These are phyloP conservation scores for Zygogramma bicolorata DNA, from an alignment of 2,888 invertebrate species.

Conservation along the genomic window DNA sequence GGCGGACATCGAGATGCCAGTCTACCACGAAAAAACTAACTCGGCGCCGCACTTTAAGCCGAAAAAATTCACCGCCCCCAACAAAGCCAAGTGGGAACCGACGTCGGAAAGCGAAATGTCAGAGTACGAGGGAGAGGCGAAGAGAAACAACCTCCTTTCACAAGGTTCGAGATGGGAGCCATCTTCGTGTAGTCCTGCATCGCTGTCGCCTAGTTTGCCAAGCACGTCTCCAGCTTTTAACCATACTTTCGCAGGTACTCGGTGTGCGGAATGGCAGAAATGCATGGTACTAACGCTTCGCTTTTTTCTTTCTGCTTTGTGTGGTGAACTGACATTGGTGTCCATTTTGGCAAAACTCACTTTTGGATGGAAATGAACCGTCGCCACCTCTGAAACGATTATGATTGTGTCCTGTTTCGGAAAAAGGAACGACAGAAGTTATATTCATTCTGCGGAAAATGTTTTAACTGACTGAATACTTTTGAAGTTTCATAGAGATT, in stretches of 20 bases:
- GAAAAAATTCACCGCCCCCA: constrained; percentile 62
- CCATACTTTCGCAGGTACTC: constrained; percentile 60
- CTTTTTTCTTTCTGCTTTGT: neutral
- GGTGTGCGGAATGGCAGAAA: constrained; percentile 46
- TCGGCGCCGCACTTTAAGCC: constrained; percentile 63
- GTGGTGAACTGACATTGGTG: neutral
- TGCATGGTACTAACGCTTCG: constrained; percentile 7
- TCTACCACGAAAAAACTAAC: constrained; percentile 72
- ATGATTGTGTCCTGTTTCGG: too few relatives aligned
- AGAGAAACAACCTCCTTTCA: constrained; percentile 60
- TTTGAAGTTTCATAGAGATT: too few relatives aligned
- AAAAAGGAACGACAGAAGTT: too few relatives aligned
- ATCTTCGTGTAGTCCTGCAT: constrained; percentile 71
- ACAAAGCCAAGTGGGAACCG: constrained; percentile 73
- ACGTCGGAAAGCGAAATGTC: constrained; percentile 75
- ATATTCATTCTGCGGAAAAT: too few relatives aligned
- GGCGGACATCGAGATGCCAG: constrained; percentile 75
- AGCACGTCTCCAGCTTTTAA: constrained; percentile 71
- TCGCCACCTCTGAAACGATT: too few relatives aligned
- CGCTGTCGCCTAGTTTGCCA: constrained; percentile 72
- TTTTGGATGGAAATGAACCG: too few relatives aligned
- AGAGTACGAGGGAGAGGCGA: constrained; percentile 69
- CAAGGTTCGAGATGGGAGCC: constrained; percentile 65
- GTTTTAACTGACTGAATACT: too few relatives aligned
- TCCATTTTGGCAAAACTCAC: neutral